Percentiles rank a stretch among this genome's conserved stretches.
phyloP scores from a whole-genome alignment of 2,113 vertebrate genomes.

The Pogona vitticeps region DNA sequence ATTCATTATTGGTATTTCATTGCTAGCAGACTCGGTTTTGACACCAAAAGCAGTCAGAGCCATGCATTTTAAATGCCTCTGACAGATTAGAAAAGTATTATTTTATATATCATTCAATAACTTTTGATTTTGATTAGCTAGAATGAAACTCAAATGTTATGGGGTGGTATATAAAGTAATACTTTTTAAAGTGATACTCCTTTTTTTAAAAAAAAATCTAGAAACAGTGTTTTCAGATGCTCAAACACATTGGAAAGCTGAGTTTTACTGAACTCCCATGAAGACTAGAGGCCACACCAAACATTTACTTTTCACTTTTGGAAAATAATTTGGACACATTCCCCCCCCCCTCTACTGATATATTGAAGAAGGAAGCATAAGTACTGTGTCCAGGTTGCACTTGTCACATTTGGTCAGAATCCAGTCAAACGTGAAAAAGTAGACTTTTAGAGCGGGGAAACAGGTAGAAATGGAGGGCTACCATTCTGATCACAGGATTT shows the following conservation, averaged over 20 bases:
- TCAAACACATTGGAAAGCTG: neutral
- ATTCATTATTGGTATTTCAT: neutral
- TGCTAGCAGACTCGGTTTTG: neutral
- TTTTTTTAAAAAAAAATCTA: too few relatives aligned
- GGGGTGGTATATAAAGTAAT: neutral
- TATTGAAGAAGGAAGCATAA: neutral
- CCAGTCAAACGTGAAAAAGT: neutral
- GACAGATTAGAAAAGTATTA: neutral
- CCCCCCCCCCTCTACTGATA: neutral
- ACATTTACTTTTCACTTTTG: neutral
- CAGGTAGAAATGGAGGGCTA: neutral
- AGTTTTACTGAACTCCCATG: neutral
- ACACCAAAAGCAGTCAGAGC: neutral
- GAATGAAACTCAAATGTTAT: neutral
- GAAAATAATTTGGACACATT: neutral
- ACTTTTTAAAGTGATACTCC: neutral
- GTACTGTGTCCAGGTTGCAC: neutral
- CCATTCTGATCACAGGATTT: neutral
- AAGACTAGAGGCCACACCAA: neutral
- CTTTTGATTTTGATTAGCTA: neutral
- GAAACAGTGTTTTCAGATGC: neutral
- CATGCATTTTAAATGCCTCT: neutral
- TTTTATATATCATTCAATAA: neutral
- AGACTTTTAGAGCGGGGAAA: neutral
- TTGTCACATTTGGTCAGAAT: neutral